Evolutionary conservation across 2,113 vertebrate genomes (phyloP).

Genomic region (Gracilinanus agilis): DNA sequence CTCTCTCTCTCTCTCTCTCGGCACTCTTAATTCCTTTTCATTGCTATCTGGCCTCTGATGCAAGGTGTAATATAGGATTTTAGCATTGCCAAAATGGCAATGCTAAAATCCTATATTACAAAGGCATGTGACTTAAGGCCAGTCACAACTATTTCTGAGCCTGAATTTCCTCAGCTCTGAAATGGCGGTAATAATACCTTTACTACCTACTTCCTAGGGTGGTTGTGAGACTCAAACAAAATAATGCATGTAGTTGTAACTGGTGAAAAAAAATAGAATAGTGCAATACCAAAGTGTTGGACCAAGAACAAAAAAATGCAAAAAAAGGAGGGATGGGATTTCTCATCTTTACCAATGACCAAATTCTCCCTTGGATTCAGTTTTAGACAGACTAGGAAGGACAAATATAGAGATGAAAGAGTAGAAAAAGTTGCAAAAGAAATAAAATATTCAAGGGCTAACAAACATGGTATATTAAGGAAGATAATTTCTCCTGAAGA

Average conservation of each 20-base stretch:
- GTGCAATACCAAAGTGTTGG: background rate
- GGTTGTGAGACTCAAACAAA: background rate
- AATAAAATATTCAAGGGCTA: background rate
- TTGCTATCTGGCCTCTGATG: background rate
- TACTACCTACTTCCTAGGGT: background rate
- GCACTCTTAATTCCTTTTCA: background rate
- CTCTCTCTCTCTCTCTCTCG: too few relatives aligned
- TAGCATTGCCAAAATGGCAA: too few relatives aligned
- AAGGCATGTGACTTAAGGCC: background rate
- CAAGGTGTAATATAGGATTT: too few relatives aligned
- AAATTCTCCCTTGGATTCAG: background rate
- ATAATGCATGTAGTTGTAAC: background rate
- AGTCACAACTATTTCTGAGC: background rate
- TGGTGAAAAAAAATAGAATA: background rate
- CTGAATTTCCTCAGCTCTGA: background rate
- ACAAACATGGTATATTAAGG: background rate
- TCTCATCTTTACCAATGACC: conserved; percentile 17
- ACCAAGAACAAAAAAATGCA: conserved; percentile 1
- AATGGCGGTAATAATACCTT: background rate
- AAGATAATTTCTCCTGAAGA: conserved; percentile 1
- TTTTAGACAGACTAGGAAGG: conserved; percentile 17
- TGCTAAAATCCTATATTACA: too few relatives aligned
- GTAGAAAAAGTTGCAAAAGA: conserved; percentile 6
- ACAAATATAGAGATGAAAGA: background rate
- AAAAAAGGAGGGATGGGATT: conserved; percentile 46